These are phyloP conservation scores for Crotophaga sulcirostris DNA, from an alignment of 2,113 vertebrate species.

Conservation along the genomic window DNA sequence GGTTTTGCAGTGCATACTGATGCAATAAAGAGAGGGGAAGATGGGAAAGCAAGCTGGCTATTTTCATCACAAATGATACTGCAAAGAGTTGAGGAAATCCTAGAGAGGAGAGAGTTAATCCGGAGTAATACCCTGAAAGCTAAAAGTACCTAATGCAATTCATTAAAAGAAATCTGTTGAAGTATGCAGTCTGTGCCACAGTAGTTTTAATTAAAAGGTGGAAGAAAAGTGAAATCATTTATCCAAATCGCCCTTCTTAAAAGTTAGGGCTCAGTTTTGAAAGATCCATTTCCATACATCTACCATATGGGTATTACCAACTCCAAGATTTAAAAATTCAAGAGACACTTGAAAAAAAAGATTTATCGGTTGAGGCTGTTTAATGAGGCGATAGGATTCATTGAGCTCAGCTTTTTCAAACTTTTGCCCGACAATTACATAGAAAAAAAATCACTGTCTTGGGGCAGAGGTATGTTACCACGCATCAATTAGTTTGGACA, in stretches of 20 bases:
- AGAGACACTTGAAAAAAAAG: neutral
- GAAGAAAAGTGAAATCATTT: constrained; percentile 52
- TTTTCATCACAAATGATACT: neutral
- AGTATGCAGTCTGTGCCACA: neutral
- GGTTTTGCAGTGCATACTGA: neutral
- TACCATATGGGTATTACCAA: neutral
- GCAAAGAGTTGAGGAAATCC: neutral
- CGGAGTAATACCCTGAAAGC: neutral
- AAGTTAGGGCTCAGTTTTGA: neutral
- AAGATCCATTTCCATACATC: constrained; percentile 12
- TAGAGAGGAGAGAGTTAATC: constrained; percentile 23
- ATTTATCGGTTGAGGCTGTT: neutral
- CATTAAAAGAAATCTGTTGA: neutral
- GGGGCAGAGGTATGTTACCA: neutral
- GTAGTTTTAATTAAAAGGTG: constrained; percentile 56
- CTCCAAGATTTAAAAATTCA: constrained; percentile 40
- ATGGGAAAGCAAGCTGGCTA: neutral
- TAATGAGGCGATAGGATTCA: neutral
- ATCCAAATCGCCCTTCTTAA: constrained; percentile 20
- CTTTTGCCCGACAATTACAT: neutral
- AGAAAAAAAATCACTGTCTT: neutral
- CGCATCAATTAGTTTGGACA: neutral
- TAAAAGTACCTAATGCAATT: constrained; percentile 8
- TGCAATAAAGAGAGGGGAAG: neutral
- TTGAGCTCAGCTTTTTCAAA: neutral